These are phyloP conservation scores for Eclectus roratus DNA, from an alignment of 2,113 vertebrate genomes.

Conservation along the genomic window DNA sequence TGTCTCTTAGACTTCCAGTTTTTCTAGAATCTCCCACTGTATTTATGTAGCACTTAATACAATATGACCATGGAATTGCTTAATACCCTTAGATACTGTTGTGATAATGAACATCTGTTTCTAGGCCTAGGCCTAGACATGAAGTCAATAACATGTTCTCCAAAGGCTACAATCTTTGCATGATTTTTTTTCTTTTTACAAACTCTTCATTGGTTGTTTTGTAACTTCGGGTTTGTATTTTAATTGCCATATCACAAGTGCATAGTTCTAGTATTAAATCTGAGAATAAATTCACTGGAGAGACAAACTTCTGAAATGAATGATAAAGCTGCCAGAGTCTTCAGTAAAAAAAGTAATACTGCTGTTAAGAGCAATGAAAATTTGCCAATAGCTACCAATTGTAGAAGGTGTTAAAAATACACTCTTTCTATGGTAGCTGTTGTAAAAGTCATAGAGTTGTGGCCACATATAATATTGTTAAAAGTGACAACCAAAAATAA, in stretches of 20 bases:
- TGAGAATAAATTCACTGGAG: background rate
- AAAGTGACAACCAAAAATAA: background rate
- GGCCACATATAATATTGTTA: background rate
- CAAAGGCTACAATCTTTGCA: background rate
- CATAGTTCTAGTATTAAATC: background rate
- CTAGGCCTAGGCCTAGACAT: background rate
- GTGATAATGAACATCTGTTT: background rate
- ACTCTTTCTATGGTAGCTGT: background rate
- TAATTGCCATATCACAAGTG: background rate
- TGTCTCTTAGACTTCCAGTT: background rate
- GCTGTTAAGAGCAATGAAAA: background rate
- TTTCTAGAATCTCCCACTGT: background rate
- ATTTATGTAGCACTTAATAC: background rate
- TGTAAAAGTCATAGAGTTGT: background rate
- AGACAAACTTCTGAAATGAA: background rate
- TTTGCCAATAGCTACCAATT: background rate
- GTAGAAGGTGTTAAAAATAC: background rate
- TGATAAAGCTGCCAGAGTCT: background rate
- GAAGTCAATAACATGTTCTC: rapidly evolving
- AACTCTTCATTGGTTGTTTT: background rate
- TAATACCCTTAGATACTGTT: background rate
- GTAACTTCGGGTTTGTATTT: background rate
- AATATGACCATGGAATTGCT: background rate
- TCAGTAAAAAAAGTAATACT: background rate
- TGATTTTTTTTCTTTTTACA: background rate